These are phyloP conservation scores for Thymelicus sylvestris DNA, from an alignment of 2,888 invertebrate species.

Conservation along the genomic window DNA sequence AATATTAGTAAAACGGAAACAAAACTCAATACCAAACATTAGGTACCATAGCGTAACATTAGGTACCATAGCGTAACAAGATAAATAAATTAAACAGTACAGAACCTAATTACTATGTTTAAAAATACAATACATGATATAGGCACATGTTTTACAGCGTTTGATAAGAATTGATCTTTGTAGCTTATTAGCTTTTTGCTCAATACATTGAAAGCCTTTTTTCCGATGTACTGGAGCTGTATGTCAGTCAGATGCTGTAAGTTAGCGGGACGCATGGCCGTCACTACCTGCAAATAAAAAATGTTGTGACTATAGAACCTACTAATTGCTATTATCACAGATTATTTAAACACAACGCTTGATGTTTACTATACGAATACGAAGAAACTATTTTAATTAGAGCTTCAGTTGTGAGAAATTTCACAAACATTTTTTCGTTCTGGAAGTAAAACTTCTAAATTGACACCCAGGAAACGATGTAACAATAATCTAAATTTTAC, in stretches of 20 bases:
- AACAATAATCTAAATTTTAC: no score
- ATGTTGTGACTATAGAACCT: no score
- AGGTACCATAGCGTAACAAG: not conserved
- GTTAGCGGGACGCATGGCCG: constrained; percentile 59
- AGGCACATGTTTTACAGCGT: not conserved
- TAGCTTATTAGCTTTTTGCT: constrained; percentile 60
- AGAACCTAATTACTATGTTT: not conserved
- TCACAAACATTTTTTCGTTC: no score
- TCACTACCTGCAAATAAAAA: constrained; percentile 61
- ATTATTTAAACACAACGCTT: no score
- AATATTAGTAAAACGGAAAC: not conserved
- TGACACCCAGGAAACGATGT: no score
- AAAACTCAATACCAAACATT: not conserved
- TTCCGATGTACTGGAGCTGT: constrained; percentile 60
- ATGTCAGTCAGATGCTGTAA: constrained; percentile 60
- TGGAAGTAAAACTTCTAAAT: no score
- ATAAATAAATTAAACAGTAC: not conserved
- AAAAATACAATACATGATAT: not conserved
- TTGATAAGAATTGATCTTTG: constrained; percentile 44
- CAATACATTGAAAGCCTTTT: constrained; percentile 64
- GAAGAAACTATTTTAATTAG: no score
- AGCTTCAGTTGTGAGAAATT: no score
- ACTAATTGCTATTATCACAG: no score
- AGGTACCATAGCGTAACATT: no score
- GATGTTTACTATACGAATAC: no score